Evolutionary conservation across 1,140 invertebrate species (phyloP).

Genomic region (Spodoptera frugiperda): DNA sequence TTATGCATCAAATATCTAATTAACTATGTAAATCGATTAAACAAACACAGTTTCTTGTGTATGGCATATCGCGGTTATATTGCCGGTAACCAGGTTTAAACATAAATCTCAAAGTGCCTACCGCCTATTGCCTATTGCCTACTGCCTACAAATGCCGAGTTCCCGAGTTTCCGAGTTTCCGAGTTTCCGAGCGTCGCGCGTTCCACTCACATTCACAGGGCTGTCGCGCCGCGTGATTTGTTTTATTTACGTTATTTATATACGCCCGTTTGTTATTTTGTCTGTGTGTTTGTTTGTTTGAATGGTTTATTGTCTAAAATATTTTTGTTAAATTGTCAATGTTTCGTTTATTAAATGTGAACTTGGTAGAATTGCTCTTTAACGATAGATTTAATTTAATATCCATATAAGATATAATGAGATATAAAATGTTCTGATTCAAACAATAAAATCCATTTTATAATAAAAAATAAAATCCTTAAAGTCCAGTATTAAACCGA

Average conservation of each 20-base stretch:
- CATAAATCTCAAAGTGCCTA: constrained; percentile 39
- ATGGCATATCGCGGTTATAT: constrained; percentile 19
- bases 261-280: background rate
- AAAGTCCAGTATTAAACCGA: constrained; percentile 17
- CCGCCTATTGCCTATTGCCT: constrained; percentile 22
- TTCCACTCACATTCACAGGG: constrained; percentile 24
- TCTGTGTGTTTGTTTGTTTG: background rate
- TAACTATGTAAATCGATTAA: background rate
- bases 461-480: constrained; percentile 8
- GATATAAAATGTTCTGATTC: too few species aligned
- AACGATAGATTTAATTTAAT: too few species aligned
- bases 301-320: background rate
- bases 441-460: background rate
- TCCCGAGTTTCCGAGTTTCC: constrained; percentile 11
- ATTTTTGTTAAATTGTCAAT: too few species aligned
- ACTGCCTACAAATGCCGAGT: constrained; percentile 12
- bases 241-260: background rate
- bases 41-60: constrained; percentile 1
- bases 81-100: constrained; percentile 38
- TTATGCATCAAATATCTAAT: background rate
- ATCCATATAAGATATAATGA: too few species aligned
- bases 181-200: constrained; percentile 35
- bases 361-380: too few species aligned
- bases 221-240: background rate
- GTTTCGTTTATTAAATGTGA: too few species aligned